Evolutionary conservation across 2,113 vertebrate species (phyloP).

Genomic region (Dicerorhinus sumatrensis): DNA sequence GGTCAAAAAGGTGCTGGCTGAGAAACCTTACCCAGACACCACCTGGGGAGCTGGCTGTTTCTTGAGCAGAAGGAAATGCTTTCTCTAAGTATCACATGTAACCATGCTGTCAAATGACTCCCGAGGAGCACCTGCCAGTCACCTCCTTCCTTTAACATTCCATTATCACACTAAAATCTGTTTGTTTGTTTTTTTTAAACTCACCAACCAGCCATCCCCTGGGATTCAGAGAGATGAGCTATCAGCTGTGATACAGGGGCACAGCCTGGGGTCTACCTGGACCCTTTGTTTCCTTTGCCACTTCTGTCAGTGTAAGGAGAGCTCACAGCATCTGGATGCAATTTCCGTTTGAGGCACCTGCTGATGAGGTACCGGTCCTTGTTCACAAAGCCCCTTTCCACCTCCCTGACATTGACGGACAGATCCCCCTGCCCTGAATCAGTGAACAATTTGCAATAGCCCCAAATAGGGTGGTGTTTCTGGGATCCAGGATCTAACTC

Average conservation of each 20-base stretch:
- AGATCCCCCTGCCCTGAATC: background rate
- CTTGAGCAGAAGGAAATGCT: constrained; percentile 45
- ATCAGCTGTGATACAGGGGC: background rate
- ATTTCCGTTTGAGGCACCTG: background rate
- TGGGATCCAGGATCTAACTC: background rate
- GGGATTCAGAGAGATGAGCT: background rate
- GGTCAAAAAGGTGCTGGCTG: constrained; percentile 43
- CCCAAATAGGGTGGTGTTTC: background rate
- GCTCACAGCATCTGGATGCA: background rate
- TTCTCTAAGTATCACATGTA: background rate
- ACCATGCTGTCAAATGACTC: constrained; percentile 2
- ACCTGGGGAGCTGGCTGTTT: constrained; percentile 59
- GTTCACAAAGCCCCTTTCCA: background rate
- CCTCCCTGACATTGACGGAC: background rate
- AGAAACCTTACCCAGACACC: constrained; percentile 57
- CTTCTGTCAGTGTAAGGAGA: background rate
- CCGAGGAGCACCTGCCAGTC: constrained; percentile 2
- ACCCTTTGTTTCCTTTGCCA: background rate
- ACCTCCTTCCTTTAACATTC: constrained; percentile 16
- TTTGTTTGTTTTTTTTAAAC: background rate
- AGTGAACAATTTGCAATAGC: background rate
- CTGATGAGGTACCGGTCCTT: background rate
- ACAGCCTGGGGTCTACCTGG: background rate
- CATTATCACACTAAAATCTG: constrained; percentile 55
- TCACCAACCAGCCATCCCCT: background rate